Evolutionary conservation across 2,888 invertebrate species (phyloP).

Genomic region (Alsophila aescularia): DNA sequence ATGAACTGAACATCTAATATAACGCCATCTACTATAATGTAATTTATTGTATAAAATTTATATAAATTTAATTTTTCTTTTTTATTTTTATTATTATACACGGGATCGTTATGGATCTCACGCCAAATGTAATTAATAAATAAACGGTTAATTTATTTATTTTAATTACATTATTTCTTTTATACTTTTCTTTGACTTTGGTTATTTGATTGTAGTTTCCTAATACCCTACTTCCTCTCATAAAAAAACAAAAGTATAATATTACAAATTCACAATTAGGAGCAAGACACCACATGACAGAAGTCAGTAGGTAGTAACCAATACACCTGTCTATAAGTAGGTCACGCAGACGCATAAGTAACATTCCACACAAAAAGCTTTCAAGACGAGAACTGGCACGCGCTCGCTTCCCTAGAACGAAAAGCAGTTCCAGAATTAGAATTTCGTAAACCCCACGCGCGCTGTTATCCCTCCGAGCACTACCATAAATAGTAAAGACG

Average conservation of each 20-base stretch:
- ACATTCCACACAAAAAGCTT: slow-evolving; percentile 37
- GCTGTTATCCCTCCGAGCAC: slow-evolving; percentile 56
- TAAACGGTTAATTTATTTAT: slow-evolving; percentile 86
- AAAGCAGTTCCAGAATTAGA: slow-evolving; percentile 52
- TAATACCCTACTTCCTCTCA: slow-evolving; percentile 42
- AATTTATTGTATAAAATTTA: slow-evolving; percentile 85
- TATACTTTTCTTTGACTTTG: slow-evolving; percentile 76
- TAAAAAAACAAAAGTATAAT: slow-evolving; percentile 34
- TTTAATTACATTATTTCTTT: slow-evolving; percentile 85
- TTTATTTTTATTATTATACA: slow-evolving; percentile 83
- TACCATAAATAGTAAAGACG: slow-evolving; percentile 82
- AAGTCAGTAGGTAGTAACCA: slow-evolving; percentile 1
- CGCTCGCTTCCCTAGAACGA: slow-evolving; percentile 12
- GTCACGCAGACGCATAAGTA: slow-evolving; percentile 57
- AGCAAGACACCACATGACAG: slow-evolving; percentile 1
- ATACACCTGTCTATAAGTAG: slow-evolving; percentile 58
- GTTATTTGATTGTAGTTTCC: slow-evolving; percentile 65
- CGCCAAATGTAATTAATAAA: slow-evolving; percentile 85
- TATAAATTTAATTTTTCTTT: slow-evolving; percentile 82
- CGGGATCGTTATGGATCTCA: slow-evolving; percentile 84
- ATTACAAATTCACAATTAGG: slow-evolving; percentile 37
- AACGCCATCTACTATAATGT: slow-evolving; percentile 82
- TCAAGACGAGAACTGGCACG: slow-evolving; percentile 1
- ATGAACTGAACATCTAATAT: slow-evolving; percentile 84
- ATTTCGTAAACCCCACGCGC: slow-evolving; percentile 61